Evolutionary conservation across 2,797 vertebrate species (phyloP).

Genomic region (Falco naumanni): DNA sequence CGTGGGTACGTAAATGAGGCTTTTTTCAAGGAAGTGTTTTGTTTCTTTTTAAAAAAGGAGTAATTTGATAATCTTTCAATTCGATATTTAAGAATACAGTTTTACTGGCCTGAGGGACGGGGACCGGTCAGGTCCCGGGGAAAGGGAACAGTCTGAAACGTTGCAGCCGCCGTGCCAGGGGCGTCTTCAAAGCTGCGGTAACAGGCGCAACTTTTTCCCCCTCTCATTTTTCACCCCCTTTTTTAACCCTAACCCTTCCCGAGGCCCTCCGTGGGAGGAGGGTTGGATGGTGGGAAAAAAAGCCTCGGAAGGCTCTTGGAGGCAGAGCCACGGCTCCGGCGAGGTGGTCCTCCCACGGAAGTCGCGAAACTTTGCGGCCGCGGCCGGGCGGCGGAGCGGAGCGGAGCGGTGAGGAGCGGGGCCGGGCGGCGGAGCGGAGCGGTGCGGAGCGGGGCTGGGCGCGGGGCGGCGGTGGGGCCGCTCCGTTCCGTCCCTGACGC

Average conservation of each 20-base stretch:
- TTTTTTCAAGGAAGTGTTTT: background rate
- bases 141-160: slow-evolving; percentile 21
- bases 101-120: slow-evolving; percentile 18
- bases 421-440: background rate
- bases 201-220: background rate
- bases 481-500: slow-evolving; percentile 16
- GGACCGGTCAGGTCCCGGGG: background rate
- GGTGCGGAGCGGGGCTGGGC: background rate
- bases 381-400: background rate
- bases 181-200: slow-evolving; percentile 1
- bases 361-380: background rate
- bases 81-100: background rate
- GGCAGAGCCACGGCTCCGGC: background rate
- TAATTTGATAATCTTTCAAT: background rate
- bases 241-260: slow-evolving; percentile 8
- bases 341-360: background rate
- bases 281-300: background rate
- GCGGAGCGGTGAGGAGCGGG: background rate
- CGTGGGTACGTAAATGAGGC: background rate
- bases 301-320: background rate
- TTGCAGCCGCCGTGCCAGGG: slow-evolving; percentile 24
- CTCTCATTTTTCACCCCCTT: background rate
- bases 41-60: background rate
- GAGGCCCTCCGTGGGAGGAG: slow-evolving; percentile 12
- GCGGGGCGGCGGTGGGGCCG: background rate